Conservation (phyloP, 2,797 vertebrate genomes). For the Poecile montanus region DNA sequence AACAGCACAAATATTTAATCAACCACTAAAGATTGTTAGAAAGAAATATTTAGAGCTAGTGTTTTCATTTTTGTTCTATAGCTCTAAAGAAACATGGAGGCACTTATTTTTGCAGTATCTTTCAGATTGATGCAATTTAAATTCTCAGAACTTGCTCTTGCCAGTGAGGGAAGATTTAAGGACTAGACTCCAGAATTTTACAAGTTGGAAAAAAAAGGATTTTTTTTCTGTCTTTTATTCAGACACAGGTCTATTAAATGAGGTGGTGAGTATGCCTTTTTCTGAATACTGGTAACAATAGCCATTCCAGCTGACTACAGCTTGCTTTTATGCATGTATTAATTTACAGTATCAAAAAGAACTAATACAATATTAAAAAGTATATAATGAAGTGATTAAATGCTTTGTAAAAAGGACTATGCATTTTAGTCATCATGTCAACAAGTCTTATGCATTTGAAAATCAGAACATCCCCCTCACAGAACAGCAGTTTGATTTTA, state of each 20-base stretch:
- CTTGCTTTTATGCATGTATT: not conserved
- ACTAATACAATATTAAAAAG: not conserved
- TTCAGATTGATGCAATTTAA: conserved; percentile 24
- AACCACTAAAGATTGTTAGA: conserved; percentile 39
- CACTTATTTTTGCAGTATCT: not conserved
- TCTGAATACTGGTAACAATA: not conserved
- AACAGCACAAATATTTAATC: conserved; percentile 66
- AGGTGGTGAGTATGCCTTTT: not conserved
- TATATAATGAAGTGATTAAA: not conserved
- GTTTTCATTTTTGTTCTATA: conserved; percentile 43
- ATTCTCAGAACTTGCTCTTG: conserved; percentile 18
- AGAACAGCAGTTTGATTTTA: not conserved
- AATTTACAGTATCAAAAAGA: not conserved
- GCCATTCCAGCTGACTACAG: not conserved
- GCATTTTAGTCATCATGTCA: not conserved
- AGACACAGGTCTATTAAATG: not conserved
- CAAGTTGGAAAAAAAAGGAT: not conserved
- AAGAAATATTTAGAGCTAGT: conserved; percentile 42
- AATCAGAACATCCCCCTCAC: not conserved
- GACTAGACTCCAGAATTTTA: not conserved
- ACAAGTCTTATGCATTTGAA: not conserved
- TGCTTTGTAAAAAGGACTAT: not conserved
- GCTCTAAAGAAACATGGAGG: conserved; percentile 12
- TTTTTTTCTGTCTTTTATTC: not conserved
- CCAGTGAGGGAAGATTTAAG: conserved; percentile 27